Evolutionary conservation across 2,113 vertebrate genomes (phyloP), one percentile per base, ranked within the genome.

Genomic region (Noctilio leporinus): DNA sequence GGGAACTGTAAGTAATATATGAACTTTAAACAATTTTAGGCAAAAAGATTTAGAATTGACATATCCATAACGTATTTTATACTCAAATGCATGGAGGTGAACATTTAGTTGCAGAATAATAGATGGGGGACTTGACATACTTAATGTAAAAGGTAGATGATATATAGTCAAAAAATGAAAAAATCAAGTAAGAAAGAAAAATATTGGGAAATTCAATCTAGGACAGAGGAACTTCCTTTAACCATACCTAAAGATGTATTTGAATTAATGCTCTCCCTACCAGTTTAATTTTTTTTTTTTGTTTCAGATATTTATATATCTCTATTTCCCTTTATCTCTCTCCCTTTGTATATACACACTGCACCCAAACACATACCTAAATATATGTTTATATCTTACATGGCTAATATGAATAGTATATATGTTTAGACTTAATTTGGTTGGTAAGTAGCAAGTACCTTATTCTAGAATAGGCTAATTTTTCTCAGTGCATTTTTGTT

Each of bases 1-100:
- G 40, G 10, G 4, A 4, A 45, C 28, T 65, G 9, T 65, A 64
- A 90, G 64, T 26, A 55, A 72, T n/a, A 12, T 22, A 62, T 47
- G 84, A 67, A 26, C 47, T 64, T 94, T 84, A 22, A 92, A 22
- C 30, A 78, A 38, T 57, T 95, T 87, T 15, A 80, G 51, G 47
- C n/a, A 64, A 85, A 77, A 93, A 38, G 20, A 76, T 49, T 93
- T 40, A 76, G 30, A 35, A 57, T 53, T 15, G 3, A 64, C 43
- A 55, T 51, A 5, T 43, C 5, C 10, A 45, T 16, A 47, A 45
- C 78, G 45, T 87, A 22, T 53, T 33, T 30, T 33, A 62, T 73
- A 78, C 26, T 8, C n/a, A n/a, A 47, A 53, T 72, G 51, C 30
- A 35, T 40, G 17, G 53, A 93, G 15, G 19, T 78, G 4, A 82